Base-by-base conservation (phyloP, 30 jellyfish, hydroid and myxozoan genomes). In the Cassiopea andromeda region DNA sequence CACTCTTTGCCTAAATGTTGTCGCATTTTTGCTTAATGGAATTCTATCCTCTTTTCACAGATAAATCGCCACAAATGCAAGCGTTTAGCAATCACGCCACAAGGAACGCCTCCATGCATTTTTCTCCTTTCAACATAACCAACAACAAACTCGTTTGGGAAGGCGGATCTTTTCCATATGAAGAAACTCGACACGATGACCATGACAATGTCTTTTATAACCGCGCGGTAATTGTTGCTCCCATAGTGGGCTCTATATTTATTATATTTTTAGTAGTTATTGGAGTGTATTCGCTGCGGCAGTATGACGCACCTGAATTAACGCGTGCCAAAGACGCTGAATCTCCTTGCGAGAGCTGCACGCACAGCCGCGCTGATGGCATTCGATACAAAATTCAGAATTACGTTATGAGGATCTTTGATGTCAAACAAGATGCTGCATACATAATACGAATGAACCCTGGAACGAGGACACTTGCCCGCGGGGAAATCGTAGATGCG, bases 81-180 rank as follows among this genome's bases (percentile, higher is more conserved):
- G 14, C 14, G 19, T 27, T 61, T 13, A 17, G 14, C 19, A 61
- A 14, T 61, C 73, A 61, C 19, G 43, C 19, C 73, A 61, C 7
- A 6, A 61, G 43, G 19, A 61, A 61, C 14, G 2, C 73, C 4
- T 61, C 73, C 27, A 13, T 61, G 2, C 82, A 68, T 18, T 38
- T 68, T n/a, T 67, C 64, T 6, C 85, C 75, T 16, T 59, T 71
- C 84, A 83, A 83, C 84, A 18, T 83, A 1, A 83, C 84, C 75
- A 69, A 75, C 64, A 79, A 81, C 16, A 87, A 70, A 16, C 48
- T 87, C 64, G 86, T 76, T 67, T 87, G 94, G 94, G 94, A 87
- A 78, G 94, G 94, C 80, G 94, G 94, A 64, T 87, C 94, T 9
- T 87, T 87, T 69, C 94, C 94, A 13, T 87, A 77, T 75, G 90